phyloP scores from a whole-genome alignment of 1,140 invertebrate species.

The Caenorhabditis latens region DNA sequence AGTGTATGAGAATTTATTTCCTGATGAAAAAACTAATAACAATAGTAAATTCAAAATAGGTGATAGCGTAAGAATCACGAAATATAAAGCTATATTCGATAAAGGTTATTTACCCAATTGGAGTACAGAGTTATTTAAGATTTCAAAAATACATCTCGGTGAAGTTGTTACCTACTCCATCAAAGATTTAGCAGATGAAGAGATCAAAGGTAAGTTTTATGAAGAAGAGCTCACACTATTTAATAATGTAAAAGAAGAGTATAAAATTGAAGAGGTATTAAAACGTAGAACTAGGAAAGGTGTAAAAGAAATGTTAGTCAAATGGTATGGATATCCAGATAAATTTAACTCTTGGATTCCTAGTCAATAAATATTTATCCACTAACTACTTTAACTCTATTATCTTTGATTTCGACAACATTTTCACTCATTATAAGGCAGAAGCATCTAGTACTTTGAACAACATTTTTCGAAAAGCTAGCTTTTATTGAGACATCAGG shows the following conservation, averaged over 20 bases:
- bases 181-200: constrained; percentile 48
- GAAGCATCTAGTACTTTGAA: constrained; percentile 61
- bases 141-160: constrained; percentile 65
- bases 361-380: too few relatives aligned
- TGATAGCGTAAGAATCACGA: constrained; percentile 70
- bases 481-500: constrained; percentile 67
- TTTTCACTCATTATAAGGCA: constrained; percentile 65
- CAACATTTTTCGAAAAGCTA: constrained; percentile 57
- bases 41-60: constrained; percentile 62
- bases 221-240: constrained; percentile 56
- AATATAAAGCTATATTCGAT: constrained; percentile 66
- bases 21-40: background rate
- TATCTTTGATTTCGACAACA: constrained; percentile 61
- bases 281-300: constrained; percentile 48
- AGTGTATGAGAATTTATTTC: constrained; percentile 35
- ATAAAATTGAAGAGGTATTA: constrained; percentile 57
- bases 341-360: constrained; percentile 60
- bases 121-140: constrained; percentile 70
- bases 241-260: constrained; percentile 56
- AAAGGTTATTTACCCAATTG: constrained; percentile 71
- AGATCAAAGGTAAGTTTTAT: constrained; percentile 62
- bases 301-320: constrained; percentile 48
- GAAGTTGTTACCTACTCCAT: constrained; percentile 16
- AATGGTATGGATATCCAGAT: constrained; percentile 58
- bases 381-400: constrained; percentile 64